Conservation (phyloP, 2,888 invertebrate species). For the Microdon myrmicae region DNA sequence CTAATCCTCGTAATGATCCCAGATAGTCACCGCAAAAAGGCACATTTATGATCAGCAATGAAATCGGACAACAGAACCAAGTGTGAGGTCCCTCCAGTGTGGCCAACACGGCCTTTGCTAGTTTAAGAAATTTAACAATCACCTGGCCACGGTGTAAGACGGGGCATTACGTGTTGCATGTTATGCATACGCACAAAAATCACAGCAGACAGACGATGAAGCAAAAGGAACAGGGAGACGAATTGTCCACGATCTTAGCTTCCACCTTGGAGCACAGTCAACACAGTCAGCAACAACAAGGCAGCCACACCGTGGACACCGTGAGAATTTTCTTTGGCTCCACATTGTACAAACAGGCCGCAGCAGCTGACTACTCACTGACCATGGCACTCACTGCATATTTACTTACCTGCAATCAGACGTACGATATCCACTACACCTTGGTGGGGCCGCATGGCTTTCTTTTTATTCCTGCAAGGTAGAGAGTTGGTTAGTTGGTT, state of each 20-base stretch:
- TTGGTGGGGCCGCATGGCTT: slow-evolving; percentile 39
- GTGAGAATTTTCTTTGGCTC: slow-evolving; percentile 46
- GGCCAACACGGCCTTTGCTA: neutral
- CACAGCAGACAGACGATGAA: slow-evolving; percentile 39
- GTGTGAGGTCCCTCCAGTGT: too few species aligned
- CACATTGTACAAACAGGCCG: slow-evolving; percentile 37
- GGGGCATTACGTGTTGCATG: slow-evolving; percentile 34
- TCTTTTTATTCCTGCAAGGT: slow-evolving; percentile 37
- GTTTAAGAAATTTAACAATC: slow-evolving; percentile 22
- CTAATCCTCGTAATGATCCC: too few species aligned
- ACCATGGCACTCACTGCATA: slow-evolving; percentile 50
- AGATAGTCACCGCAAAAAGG: too few species aligned
- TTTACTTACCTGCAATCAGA: slow-evolving; percentile 43
- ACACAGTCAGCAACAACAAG: slow-evolving; percentile 16
- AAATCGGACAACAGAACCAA: too few species aligned
- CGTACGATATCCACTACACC: slow-evolving; percentile 1
- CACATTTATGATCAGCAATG: too few species aligned
- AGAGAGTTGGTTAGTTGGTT: slow-evolving; percentile 32
- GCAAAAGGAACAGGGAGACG: slow-evolving; percentile 35
- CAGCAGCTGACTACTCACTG: slow-evolving; percentile 52
- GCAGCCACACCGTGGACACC: slow-evolving; percentile 27
- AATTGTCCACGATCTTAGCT: slow-evolving; percentile 45
- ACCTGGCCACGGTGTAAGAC: slow-evolving; percentile 5
- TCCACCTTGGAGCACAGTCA: slow-evolving; percentile 22
- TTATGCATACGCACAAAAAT: slow-evolving; percentile 36